These are phyloP conservation scores for Lordiphosa stackelbergi DNA, from an alignment of 1,140 invertebrate species.

Conservation along the genomic window DNA sequence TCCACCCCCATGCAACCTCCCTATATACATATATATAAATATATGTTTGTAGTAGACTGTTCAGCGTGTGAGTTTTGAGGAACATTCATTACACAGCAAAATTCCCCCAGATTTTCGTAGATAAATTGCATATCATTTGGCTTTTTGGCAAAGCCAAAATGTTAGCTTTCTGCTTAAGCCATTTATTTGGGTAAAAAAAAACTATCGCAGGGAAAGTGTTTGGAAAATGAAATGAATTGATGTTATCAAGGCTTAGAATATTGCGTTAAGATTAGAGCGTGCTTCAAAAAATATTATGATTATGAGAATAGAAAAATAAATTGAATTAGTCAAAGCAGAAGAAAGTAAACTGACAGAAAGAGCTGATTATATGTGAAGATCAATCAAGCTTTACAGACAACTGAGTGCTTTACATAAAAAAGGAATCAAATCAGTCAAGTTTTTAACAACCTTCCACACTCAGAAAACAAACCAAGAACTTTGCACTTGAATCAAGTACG, in stretches of 20 bases:
- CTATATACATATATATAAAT: neutral
- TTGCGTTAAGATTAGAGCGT: neutral
- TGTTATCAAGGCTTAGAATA: neutral
- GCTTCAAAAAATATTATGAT: neutral
- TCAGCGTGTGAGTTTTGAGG: conserved; percentile 1
- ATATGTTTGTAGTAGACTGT: neutral
- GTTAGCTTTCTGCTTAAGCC: conserved; percentile 12
- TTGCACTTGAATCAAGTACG: no score
- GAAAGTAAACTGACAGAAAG: no score
- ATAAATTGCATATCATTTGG: conserved; percentile 73
- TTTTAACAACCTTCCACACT: no score
- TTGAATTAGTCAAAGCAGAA: no score
- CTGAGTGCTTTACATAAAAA: no score
- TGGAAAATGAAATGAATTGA: neutral
- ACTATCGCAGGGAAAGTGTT: conserved; percentile 2
- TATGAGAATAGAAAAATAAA: no score
- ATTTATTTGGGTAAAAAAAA: conserved; percentile 1
- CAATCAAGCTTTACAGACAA: no score
- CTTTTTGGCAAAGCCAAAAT: conserved; percentile 34
- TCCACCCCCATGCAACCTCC: conserved; percentile 16
- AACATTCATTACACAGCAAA: conserved; percentile 71
- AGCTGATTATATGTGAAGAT: no score
- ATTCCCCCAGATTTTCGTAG: conserved; percentile 62
- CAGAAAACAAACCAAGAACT: no score
- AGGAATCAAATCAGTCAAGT: no score